Evolutionary conservation across 2,113 vertebrate genomes (phyloP).

Genomic region (Epinephelus lanceolatus): DNA sequence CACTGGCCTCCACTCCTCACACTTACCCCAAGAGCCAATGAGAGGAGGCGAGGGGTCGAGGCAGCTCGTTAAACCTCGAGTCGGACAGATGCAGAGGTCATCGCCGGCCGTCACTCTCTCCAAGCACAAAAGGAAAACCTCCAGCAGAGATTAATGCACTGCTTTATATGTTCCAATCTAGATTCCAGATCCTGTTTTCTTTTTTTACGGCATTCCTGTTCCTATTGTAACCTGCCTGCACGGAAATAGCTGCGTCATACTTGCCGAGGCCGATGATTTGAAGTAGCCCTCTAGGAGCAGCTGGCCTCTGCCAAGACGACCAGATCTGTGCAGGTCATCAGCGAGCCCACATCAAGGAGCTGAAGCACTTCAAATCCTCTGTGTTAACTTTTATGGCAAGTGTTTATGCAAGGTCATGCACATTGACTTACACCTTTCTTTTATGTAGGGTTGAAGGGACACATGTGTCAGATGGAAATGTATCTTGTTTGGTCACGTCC

Average conservation of each 20-base stretch:
- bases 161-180: slow-evolving; percentile 79
- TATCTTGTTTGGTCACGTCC: slow-evolving; percentile 54
- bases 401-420: slow-evolving; percentile 86
- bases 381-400: slow-evolving; percentile 83
- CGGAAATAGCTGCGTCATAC: slow-evolving; percentile 79
- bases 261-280: slow-evolving; percentile 62
- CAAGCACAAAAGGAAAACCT: slow-evolving; percentile 59
- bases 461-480: slow-evolving; percentile 70
- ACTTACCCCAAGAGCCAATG: slow-evolving; percentile 47
- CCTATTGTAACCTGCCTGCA: slow-evolving; percentile 73
- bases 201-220: slow-evolving; percentile 81
- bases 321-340: slow-evolving; percentile 81
- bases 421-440: slow-evolving; percentile 79
- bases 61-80: slow-evolving; percentile 49
- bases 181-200: slow-evolving; percentile 80
- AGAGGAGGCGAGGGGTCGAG: slow-evolving; percentile 33
- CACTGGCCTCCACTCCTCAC: not conserved
- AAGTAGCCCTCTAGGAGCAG: slow-evolving; percentile 69
- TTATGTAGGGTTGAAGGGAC: slow-evolving; percentile 70
- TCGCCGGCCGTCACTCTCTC: slow-evolving; percentile 13
- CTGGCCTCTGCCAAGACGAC: slow-evolving; percentile 61
- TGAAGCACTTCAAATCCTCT: slow-evolving; percentile 71
- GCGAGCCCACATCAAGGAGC: slow-evolving; percentile 74
- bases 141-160: slow-evolving; percentile 80
- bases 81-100: slow-evolving; percentile 70